Evolutionary conservation across 2,888 invertebrate genomes (phyloP).

Genomic region (Epinotia demarniana): DNA sequence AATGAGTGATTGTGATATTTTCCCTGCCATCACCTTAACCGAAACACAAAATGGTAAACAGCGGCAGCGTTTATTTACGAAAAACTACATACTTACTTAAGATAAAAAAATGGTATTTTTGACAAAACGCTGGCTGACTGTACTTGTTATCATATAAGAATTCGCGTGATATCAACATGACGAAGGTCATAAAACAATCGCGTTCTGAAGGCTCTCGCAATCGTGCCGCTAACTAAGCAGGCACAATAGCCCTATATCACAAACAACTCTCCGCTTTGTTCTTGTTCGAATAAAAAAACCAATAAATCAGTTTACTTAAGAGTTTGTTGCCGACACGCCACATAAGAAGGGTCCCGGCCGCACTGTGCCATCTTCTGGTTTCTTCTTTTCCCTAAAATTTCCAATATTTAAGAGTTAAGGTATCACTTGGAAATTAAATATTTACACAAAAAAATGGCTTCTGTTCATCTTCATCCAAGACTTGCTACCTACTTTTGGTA

Average conservation of each 20-base stretch:
- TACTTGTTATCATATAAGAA: conserved; percentile 21
- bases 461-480: background rate
- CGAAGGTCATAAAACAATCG: conserved; percentile 36
- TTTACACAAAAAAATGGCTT: background rate
- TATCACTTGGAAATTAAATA: background rate
- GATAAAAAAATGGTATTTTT: background rate
- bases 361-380: background rate
- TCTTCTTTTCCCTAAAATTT: background rate
- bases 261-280: conserved; percentile 38
- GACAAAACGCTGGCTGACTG: background rate
- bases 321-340: conserved; percentile 21
- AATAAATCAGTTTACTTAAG: conserved; percentile 33
- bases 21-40: background rate
- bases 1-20: background rate
- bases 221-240: conserved; percentile 19
- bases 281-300: conserved; percentile 34
- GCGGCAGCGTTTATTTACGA: too few species aligned
- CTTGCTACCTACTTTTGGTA: background rate
- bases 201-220: conserved; percentile 28
- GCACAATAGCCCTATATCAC: conserved; percentile 39
- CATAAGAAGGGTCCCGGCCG: background rate
- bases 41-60: background rate
- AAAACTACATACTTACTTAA: too few species aligned
- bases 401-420: background rate
- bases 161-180: conserved; percentile 30